Evolutionary conservation across 2,888 invertebrate species (phyloP), one percentile per base, ranked within the genome.

Genomic region (Thecophora atra): DNA sequence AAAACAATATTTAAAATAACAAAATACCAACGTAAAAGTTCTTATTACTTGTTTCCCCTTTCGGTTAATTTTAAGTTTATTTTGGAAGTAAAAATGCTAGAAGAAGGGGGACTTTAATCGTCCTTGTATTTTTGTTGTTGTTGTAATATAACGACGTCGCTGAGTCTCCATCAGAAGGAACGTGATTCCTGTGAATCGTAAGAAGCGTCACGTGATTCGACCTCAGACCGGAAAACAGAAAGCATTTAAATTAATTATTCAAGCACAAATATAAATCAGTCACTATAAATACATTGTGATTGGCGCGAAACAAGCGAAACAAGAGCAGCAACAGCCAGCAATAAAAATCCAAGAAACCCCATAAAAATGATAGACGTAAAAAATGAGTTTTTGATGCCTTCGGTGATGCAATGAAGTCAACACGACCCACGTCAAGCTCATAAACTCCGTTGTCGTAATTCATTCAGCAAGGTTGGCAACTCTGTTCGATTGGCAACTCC

Each of bases 381-480:
- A 60, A 28, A 64, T 24, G 47, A 47, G 24, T 37, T 64, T 64
- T 64, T 26, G 26, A 64, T 19, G 21, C 64, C 44, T 44, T 17
- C 24, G 64, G 64, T 26, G 47, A 19, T 24, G 17, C 17, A 24
- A 64, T 47, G 26, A 64, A 26, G 24, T 47, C 64, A 51, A 60
- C 30, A 4, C 60, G 19, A 26, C 60, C 60, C 60, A 60, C 60
- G n/a, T 30, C 60, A 2, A 60, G 8, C 5, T 42, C 47, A 17
- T 47, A 26, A 26, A 64, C 47, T 64, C 21, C n/a, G 19, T 66
- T 66, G 66, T 52, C 66, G 51, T 66, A 52, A 30, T 30, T 52
- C 47, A 64, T 47, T 64, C 47, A 64, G 15, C 30, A 64, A 64
- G 44, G 66, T 21, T 66, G 66, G 66, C 66, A 51, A 66, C 66